phyloP scores from a whole-genome alignment of 2,888 invertebrate genomes.

The Mesodorylaimus sp. region DNA sequence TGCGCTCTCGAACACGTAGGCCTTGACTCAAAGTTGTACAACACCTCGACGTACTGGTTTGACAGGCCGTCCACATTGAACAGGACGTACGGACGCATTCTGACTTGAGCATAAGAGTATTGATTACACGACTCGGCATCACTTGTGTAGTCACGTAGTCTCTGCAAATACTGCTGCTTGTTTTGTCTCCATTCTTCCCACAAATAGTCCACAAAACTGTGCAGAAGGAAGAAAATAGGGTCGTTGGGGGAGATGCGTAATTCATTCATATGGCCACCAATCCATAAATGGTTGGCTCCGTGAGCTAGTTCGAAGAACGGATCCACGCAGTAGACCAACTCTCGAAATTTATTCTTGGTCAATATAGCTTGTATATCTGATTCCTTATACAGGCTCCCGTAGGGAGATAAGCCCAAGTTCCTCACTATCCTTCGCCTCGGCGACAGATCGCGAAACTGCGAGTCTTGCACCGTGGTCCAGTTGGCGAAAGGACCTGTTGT shows the following conservation, averaged over 20 bases:
- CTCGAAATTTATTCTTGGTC: not conserved
- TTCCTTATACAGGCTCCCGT: not conserved
- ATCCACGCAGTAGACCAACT: slow-evolving; percentile 13
- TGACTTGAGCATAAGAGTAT: not conserved
- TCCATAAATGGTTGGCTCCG: slow-evolving; percentile 24
- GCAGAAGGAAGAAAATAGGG: slow-evolving; percentile 31
- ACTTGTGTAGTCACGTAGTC: slow-evolving; percentile 9
- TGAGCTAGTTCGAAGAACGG: slow-evolving; percentile 20
- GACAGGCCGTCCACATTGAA: slow-evolving; percentile 10
- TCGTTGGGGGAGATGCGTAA: slow-evolving; percentile 29
- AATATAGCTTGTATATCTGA: not conserved
- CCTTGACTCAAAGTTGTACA: slow-evolving; percentile 10
- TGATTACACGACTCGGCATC: slow-evolving; percentile 7
- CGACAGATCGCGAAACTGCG: slow-evolving; percentile 1
- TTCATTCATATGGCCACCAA: slow-evolving; percentile 29
- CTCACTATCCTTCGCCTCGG: not conserved
- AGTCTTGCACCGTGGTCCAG: slow-evolving; percentile 23
- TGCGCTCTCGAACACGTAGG: slow-evolving; percentile 5
- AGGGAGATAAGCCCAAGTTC: slow-evolving; percentile 1
- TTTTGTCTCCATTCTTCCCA: slow-evolving; percentile 28
- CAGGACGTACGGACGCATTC: slow-evolving; percentile 10
- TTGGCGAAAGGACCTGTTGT: slow-evolving; percentile 25
- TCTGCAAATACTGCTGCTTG: slow-evolving; percentile 12
- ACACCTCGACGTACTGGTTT: slow-evolving; percentile 6
- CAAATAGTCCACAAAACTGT: slow-evolving; percentile 29